Evolutionary conservation across 1,140 invertebrate genomes (phyloP).

Genomic region (Homalodisca vitripennis): DNA sequence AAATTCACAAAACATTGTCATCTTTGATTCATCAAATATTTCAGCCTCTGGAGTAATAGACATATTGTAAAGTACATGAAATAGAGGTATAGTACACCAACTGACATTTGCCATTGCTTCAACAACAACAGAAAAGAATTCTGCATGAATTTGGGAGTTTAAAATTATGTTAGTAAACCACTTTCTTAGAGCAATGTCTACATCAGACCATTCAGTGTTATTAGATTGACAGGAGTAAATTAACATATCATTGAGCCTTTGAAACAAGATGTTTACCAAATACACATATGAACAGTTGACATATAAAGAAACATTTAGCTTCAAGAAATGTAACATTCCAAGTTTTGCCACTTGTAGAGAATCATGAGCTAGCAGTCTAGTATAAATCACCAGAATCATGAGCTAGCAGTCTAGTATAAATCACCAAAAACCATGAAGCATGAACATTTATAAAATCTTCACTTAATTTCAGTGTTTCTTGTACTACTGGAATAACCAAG

Average conservation of each 20-base stretch:
- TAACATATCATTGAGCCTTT: neutral
- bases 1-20: constrained; percentile 36
- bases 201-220: neutral
- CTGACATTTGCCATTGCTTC: neutral
- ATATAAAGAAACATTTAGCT: constrained; percentile 30
- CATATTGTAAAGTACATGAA: neutral
- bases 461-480: constrained; percentile 45
- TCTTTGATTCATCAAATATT: constrained; percentile 20
- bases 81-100: constrained; percentile 17
- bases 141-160: neutral
- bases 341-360: constrained; percentile 51
- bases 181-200: neutral
- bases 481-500: constrained; percentile 54
- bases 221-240: neutral
- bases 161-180: neutral
- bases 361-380: constrained; percentile 50
- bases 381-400: no score
- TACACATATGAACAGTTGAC: neutral
- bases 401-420: constrained; percentile 49
- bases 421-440: constrained; percentile 48
- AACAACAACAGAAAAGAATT: neutral
- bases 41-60: neutral
- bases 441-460: constrained; percentile 42
- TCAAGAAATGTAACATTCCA: constrained; percentile 46
- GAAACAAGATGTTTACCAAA: neutral